phyloP scores from a whole-genome alignment of 2,888 invertebrate species.

The Ischnus inquisitorius region DNA sequence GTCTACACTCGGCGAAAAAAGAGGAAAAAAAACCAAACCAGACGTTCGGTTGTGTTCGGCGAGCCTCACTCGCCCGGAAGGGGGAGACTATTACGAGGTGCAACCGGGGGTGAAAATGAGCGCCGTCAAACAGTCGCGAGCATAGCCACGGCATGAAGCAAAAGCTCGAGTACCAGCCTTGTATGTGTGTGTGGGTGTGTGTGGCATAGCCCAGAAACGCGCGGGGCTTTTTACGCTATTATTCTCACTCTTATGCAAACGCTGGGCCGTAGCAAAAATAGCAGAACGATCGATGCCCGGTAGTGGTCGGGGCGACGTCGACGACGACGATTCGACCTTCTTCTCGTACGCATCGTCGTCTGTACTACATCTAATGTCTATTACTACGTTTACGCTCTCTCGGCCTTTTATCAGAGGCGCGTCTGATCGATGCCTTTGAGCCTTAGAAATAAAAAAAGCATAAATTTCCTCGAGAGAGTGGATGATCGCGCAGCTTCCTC shows the following conservation, averaged over 20 bases:
- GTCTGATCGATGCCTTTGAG: slow-evolving; percentile 31
- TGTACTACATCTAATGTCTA: slow-evolving; percentile 10
- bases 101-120: not conserved
- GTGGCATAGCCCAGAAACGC: slow-evolving; percentile 15
- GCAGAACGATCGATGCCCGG: slow-evolving; percentile 69
- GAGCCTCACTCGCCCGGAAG: slow-evolving; percentile 13
- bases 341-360: slow-evolving; percentile 51
- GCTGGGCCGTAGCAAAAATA: slow-evolving; percentile 69
- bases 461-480: not conserved
- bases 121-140: not conserved
- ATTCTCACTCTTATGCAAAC: slow-evolving; percentile 73
- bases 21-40: slow-evolving; percentile 20
- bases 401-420: not conserved
- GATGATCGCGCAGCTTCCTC: slow-evolving; percentile 14
- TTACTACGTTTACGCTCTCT: slow-evolving; percentile 25
- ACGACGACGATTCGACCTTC: slow-evolving; percentile 58
- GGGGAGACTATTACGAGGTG: not conserved
- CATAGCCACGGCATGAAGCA: not conserved
- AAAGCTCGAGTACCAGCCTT: slow-evolving; percentile 18
- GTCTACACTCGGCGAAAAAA: not conserved
- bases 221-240: slow-evolving; percentile 45
- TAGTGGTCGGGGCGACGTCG: slow-evolving; percentile 22
- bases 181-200: too few relatives aligned
- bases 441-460: not conserved
- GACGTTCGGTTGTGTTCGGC: slow-evolving; percentile 6